phyloP scores from a whole-genome alignment of 2,113 vertebrate species.

The Melospiza melodia region DNA sequence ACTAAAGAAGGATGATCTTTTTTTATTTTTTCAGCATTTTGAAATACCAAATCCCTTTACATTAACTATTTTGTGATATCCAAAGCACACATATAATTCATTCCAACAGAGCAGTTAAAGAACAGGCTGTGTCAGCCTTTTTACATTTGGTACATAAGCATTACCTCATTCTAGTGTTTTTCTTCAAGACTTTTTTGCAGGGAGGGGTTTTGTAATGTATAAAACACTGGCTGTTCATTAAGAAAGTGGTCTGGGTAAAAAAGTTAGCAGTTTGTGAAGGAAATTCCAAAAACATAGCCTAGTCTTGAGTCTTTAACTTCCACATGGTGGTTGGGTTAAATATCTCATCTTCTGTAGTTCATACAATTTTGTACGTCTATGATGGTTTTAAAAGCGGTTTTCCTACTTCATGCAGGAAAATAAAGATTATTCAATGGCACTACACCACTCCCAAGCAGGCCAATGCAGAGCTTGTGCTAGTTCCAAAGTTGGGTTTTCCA shows the following conservation, averaged over 20 bases:
- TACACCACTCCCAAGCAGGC: not conserved
- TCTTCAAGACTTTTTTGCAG: not conserved
- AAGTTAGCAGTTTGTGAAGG: not conserved
- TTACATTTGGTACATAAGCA: not conserved
- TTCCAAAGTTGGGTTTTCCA: not conserved
- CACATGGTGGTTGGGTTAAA: accelerated
- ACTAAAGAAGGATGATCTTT: not conserved
- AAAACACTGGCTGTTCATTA: not conserved
- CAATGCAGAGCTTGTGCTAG: not conserved
- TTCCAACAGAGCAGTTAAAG: not conserved
- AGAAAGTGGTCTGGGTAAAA: not conserved
- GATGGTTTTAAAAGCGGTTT: not conserved
- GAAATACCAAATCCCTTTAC: not conserved
- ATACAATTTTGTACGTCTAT: not conserved
- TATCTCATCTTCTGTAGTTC: not conserved
- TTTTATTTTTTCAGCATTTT: not conserved
- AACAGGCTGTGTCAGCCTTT: not conserved
- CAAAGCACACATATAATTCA: not conserved
- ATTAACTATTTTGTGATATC: not conserved
- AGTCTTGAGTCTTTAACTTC: not conserved
- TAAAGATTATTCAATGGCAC: not conserved
- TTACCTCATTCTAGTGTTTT: not conserved
- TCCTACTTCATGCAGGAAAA: not conserved
- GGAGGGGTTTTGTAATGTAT: not conserved
- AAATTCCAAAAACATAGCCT: not conserved